These are phyloP conservation scores for Verasper variegatus DNA, from an alignment of 2,113 vertebrate genomes.

Conservation along the genomic window DNA sequence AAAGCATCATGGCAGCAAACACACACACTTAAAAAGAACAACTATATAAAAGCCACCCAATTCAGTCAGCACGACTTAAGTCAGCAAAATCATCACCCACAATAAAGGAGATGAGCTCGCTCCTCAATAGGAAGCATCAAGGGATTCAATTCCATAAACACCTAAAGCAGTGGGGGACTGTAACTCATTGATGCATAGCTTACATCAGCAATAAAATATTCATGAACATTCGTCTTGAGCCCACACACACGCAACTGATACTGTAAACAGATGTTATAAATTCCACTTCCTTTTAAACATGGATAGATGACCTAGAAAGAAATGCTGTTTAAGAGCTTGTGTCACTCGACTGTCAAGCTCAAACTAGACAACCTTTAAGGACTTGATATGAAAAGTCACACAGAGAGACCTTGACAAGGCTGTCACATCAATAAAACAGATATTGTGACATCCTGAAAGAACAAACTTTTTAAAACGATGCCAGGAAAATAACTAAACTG, in stretches of 20 bases:
- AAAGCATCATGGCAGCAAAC: conserved; percentile 15
- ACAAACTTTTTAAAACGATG: conserved; percentile 37
- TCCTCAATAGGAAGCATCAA: conserved; percentile 46
- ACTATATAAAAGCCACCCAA: conserved; percentile 28
- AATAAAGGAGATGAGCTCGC: conserved; percentile 52
- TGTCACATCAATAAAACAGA: conserved; percentile 52
- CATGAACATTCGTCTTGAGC: conserved; percentile 50
- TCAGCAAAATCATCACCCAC: conserved; percentile 68
- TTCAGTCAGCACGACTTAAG: conserved; percentile 51
- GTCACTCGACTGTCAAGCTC: conserved; percentile 16
- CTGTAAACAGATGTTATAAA: conserved; percentile 42
- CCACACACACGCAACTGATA: conserved; percentile 42
- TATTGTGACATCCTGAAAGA: conserved; percentile 35
- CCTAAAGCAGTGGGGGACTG: conserved; percentile 42
- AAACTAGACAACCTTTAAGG: conserved; percentile 23
- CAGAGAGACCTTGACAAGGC: conserved; percentile 22
- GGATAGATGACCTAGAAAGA: conserved; percentile 49
- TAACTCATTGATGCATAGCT: conserved; percentile 61
- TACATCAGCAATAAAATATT: conserved; percentile 75
- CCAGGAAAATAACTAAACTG: conserved; percentile 21
- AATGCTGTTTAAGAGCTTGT: conserved; percentile 8
- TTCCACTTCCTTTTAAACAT: conserved; percentile 45
- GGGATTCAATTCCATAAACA: conserved; percentile 64
- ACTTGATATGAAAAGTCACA: conserved; percentile 19
- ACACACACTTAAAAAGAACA: background rate